These are phyloP conservation scores for Conger conger DNA, from an alignment of 2,113 vertebrate genomes.

Conservation along the genomic window DNA sequence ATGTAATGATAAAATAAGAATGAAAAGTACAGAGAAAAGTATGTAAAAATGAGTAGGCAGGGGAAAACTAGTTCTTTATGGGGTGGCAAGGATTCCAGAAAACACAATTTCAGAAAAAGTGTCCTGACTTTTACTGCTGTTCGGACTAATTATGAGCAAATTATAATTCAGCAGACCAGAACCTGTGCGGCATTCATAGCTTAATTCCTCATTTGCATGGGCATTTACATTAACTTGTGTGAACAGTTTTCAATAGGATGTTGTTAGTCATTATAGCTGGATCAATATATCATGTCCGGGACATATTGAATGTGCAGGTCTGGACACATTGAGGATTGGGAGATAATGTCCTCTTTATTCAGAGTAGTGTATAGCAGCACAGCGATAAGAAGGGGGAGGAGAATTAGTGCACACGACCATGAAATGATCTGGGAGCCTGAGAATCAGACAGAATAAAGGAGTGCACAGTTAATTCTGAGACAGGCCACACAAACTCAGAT, in stretches of 20 bases:
- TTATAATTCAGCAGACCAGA: conserved; percentile 73
- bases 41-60: neutral
- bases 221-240: conserved; percentile 79
- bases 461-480: conserved; percentile 50
- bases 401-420: conserved; percentile 79
- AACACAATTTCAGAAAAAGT: conserved; percentile 76
- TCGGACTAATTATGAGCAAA: conserved; percentile 71
- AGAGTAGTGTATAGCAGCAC: conserved; percentile 89
- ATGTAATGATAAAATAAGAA: conserved; percentile 27
- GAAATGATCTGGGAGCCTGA: conserved; percentile 77
- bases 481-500: conserved; percentile 57
- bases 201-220: conserved; percentile 80
- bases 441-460: conserved; percentile 62
- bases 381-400: conserved; percentile 81
- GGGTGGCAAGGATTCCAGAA: conserved; percentile 66
- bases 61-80: conserved; percentile 1
- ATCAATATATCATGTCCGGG: conserved; percentile 95
- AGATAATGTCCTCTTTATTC: conserved; percentile 93
- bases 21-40: neutral
- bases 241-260: conserved; percentile 79
- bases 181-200: conserved; percentile 77
- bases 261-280: conserved; percentile 82
- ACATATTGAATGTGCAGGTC: conserved; percentile 86
- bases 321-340: conserved; percentile 83
- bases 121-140: conserved; percentile 81